These are phyloP conservation scores for Archips crataeganus DNA, from an alignment of 2,888 invertebrate genomes.

Conservation along the genomic window DNA sequence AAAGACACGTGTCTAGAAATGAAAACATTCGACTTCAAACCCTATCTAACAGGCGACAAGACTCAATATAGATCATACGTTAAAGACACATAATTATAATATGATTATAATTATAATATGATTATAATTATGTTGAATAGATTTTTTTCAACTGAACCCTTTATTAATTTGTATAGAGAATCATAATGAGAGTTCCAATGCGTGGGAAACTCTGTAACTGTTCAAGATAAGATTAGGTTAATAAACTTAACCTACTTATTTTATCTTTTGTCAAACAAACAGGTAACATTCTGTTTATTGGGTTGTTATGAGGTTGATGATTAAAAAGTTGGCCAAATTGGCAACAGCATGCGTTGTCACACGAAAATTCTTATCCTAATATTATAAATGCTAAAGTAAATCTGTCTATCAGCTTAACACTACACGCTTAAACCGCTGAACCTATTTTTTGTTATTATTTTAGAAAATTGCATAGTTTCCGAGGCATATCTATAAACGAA, in stretches of 20 bases:
- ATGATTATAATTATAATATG: not conserved
- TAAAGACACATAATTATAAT: not conserved
- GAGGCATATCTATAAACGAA: too few species aligned
- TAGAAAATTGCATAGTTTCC: too few species aligned
- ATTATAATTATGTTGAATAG: not conserved
- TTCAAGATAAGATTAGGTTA: conserved; percentile 31
- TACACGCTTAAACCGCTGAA: too few species aligned
- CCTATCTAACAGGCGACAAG: not conserved
- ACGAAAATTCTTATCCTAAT: too few species aligned
- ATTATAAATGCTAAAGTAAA: too few species aligned
- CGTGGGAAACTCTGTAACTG: conserved; percentile 37
- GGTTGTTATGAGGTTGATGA: too few species aligned
- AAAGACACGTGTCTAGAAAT: not conserved
- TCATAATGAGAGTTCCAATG: conserved; percentile 21
- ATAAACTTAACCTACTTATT: conserved; percentile 34
- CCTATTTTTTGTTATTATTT: too few species aligned
- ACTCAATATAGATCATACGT: not conserved
- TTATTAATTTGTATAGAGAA: conserved; percentile 28
- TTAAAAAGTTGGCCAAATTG: too few species aligned
- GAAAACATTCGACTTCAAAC: not conserved
- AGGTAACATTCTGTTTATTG: too few species aligned
- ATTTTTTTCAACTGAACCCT: conserved; percentile 6
- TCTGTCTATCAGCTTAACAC: too few species aligned
- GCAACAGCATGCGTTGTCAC: too few species aligned
- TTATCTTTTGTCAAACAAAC: not conserved